Evolutionary conservation across 2,888 invertebrate species (phyloP).

Genomic region (Athalia rosae): DNA sequence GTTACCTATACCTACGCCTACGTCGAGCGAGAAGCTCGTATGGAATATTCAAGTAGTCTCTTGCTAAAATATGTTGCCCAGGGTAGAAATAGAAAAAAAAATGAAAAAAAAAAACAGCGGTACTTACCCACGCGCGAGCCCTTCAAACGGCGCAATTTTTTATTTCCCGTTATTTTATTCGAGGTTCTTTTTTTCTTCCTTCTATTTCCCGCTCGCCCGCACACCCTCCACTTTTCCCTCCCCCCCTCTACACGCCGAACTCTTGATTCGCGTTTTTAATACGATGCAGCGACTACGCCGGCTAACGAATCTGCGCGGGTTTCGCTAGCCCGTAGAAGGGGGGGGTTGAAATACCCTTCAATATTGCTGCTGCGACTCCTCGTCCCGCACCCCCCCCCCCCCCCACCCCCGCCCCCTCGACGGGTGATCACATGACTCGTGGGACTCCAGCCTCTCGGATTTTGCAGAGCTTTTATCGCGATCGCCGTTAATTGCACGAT

Average conservation of each 20-base stretch:
- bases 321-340: too few relatives aligned
- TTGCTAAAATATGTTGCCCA: neutral
- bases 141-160: conserved; percentile 22
- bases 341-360: too few relatives aligned
- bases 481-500: conserved; percentile 40
- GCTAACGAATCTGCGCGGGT: neutral
- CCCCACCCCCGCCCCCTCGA: neutral
- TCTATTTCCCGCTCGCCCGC: neutral
- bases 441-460: neutral
- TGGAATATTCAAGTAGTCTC: conserved; percentile 40
- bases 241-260: neutral
- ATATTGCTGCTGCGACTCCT: neutral
- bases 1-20: neutral
- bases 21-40: conserved; percentile 21
- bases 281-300: neutral
- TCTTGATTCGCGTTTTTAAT: neutral
- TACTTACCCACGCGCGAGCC: conserved; percentile 34
- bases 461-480: conserved; percentile 32
- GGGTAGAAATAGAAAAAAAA: too few relatives aligned
- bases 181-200: neutral
- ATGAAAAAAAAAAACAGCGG: conserved; percentile 28
- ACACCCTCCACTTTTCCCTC: neutral
- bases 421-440: neutral
- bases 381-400: neutral
- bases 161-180: conserved; percentile 9